Conservation (phyloP, 2,113 vertebrate genomes). For the Dicerorhinus sumatrensis region DNA sequence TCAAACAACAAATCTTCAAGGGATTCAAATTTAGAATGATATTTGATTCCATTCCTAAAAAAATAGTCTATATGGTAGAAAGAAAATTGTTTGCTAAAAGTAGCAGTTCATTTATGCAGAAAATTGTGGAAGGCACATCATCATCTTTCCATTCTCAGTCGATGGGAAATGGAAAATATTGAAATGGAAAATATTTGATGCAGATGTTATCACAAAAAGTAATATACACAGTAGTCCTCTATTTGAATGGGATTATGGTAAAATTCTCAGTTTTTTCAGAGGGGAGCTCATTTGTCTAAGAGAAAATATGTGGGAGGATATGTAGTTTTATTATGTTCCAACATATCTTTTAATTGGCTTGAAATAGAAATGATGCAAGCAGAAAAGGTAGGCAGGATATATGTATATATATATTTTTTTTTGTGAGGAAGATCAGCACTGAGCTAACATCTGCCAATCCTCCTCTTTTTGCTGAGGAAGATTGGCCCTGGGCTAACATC, state of each 20-base stretch:
- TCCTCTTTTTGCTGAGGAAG: no score
- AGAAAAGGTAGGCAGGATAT: background rate
- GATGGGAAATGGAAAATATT: slow-evolving; percentile 4
- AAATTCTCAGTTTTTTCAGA: background rate
- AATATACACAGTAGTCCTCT: background rate
- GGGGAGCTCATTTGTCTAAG: background rate
- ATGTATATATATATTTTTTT: background rate
- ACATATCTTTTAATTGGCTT: background rate
- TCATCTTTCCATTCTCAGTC: background rate
- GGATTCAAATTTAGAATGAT: slow-evolving; percentile 13
- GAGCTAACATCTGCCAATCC: no score
- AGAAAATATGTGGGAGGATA: background rate
- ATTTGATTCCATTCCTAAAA: background rate
- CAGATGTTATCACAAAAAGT: background rate
- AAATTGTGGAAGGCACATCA: background rate
- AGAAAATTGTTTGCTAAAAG: background rate
- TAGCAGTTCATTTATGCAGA: background rate
- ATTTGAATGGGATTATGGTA: background rate
- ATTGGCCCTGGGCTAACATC: no score
- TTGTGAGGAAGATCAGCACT: no score
- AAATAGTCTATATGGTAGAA: background rate
- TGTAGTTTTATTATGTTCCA: background rate
- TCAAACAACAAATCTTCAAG: background rate
- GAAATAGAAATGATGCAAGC: background rate
- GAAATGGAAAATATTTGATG: background rate